Evolutionary conservation across 2,888 invertebrate genomes (phyloP), one percentile per base, ranked within the genome.

Genomic region (Hypercompe scribonia): DNA sequence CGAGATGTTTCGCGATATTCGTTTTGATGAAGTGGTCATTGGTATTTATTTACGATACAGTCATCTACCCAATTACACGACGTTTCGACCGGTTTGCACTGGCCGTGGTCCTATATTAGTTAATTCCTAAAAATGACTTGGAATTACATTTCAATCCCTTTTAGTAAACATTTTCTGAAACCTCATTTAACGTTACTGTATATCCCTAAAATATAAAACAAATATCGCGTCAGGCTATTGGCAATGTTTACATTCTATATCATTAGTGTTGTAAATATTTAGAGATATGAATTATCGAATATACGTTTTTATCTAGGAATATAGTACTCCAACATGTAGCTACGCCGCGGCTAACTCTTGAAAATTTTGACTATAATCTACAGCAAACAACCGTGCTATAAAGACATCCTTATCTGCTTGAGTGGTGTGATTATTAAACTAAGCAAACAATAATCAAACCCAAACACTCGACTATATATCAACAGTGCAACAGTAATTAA

Each of bases 241-340:
- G 39, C 65, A 72, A 50, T 36, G 50, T 72, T 72, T 65, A 58
- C 39, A 68, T 54, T 54, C 24, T 24, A 42, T 39, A 33, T 54
- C 67, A 72, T 72, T 72, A 63, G 54, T 39, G 42, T 63, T 65
- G 39, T 58, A 68, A 72, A 68, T 72, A 68, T 73, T 61, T 65
- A 69, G 65, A 72, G n/a, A 69, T 42, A 65, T 50, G 63, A 58
- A 65, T 68, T 64, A 72, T 65, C 34, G 64, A 24, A 72, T 50
- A 36, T 39, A 67, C 34, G 36, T 63, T 50, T 58, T 68, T 71
- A 54, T 65, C 71, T 71, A 31, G 21, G 54, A 70, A 68, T n/a
- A 31, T 61, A 39, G 28, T 31, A 28, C 18, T 31, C 31, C 18
- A 61, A 18, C 18, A 61, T 31, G 18, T 61, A 61, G 18, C 28